Evolutionary conservation across 1,140 invertebrate species (phyloP).

Genomic region (Bombus difficillimus): DNA sequence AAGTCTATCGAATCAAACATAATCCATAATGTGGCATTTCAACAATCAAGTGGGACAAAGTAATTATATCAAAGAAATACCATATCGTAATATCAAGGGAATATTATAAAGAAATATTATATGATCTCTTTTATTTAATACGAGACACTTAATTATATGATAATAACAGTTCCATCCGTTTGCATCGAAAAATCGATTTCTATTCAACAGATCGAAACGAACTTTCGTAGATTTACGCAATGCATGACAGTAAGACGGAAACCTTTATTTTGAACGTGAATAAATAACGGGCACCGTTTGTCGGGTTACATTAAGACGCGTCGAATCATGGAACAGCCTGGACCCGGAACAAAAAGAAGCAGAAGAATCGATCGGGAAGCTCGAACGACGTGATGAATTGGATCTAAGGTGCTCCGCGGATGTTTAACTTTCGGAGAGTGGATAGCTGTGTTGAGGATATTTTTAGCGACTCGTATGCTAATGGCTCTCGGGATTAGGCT

Average conservation of each 20-base stretch:
- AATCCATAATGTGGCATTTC: too few relatives aligned
- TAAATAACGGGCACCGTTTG: not conserved
- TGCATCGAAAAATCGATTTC: not conserved
- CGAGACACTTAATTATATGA: too few relatives aligned
- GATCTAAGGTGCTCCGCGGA: constrained; percentile 12
- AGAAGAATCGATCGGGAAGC: not conserved
- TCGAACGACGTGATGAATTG: not conserved
- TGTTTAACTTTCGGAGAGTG: constrained; percentile 20
- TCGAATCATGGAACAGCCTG: not conserved
- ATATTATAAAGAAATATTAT: too few relatives aligned
- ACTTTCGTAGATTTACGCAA: not conserved
- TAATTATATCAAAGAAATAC: too few relatives aligned
- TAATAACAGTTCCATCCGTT: too few relatives aligned
- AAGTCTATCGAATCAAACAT: too few relatives aligned
- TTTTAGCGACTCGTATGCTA: constrained; percentile 21
- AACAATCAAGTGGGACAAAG: too few relatives aligned
- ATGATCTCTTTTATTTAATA: too few relatives aligned
- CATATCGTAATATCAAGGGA: too few relatives aligned
- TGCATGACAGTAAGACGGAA: not conserved
- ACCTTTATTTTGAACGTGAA: not conserved
- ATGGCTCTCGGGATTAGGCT: not conserved
- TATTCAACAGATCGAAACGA: not conserved
- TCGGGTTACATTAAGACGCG: not conserved
- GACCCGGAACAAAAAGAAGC: not conserved
- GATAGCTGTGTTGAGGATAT: not conserved